Evolutionary conservation across 1,140 invertebrate species (phyloP), one percentile per base, ranked within the genome.

Genomic region (Antheraea mylitta): DNA sequence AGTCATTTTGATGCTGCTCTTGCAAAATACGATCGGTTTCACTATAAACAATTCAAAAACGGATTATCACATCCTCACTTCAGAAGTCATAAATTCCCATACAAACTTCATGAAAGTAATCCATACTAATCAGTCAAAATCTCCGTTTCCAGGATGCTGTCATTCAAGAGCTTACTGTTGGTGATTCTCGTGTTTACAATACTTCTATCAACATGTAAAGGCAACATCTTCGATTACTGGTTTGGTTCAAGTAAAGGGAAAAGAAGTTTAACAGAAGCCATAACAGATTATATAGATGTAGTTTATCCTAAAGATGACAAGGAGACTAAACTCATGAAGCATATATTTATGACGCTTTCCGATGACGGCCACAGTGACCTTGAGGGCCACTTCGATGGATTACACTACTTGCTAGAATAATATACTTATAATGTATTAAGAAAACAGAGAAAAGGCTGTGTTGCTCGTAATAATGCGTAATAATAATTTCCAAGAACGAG

Each of bases 301-400:
- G 16, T 86, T 13, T 89, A 80, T 19, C 83, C 86, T 13, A 87
- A 89, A 70, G 86, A 89, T 36, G 87, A 91, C 63, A 59, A 69
- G 10, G 86, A 89, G 58, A 76, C 81, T 0, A 80, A 73, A 38
- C 72, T 82, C 45, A 76, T 90, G 75, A 90, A 90, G 65, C 71
- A 83, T 45, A 72, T 89, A 48, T 85, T 85, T 42, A 77, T 71
- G 18, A 77, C 84, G 45, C 79, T 86, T 18, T 72, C 80, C 7
- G 81, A 84, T 8, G 82, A 89, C 10, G 65, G 65, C 11, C 11
- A 64, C 37, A 30, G 18, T 22, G 64, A 65, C n/a, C 18, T 45
- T 9, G 74, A 79, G n/a, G 74, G 73, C n/a, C 67, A 72, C 19
- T 22, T 78, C 53, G 75, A 74, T 10, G 80, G 79, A 3, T 58